Base-by-base conservation (phyloP, 2,797 vertebrate genomes). In the Parambassis ranga region DNA sequence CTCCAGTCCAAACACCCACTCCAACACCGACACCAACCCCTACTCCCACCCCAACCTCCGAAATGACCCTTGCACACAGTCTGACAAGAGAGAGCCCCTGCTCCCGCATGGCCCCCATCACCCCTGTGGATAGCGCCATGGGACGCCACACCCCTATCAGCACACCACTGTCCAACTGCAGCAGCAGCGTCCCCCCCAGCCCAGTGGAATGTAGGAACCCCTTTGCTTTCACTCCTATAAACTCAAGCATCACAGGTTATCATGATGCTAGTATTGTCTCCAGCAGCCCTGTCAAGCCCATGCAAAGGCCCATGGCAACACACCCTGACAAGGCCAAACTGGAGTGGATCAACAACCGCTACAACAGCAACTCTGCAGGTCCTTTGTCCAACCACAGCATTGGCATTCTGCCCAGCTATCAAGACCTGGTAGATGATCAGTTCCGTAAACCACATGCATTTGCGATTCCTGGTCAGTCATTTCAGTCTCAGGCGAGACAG, bases 361-460 rank as follows among this genome's bases (percentile, higher is more conserved):
- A 98, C 58, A 94, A 94, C 3, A 92, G 91, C 82, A 91, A 88
- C 2, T 87, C 92, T 2, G 91, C 93, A 6, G 90, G 92, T n/a
- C 94, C 86, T 33, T 91, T 96, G 0, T 90, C 95, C 20, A 95
- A 88, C 87, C 96, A 97, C 1, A 87, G 90, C 69, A 90, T 93
- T 6, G 93, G 94, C 58, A 94, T 99, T 72, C 91, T 99, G 30
- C 94, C 97, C 2, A 98, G 95, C 90, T 99, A 98, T 79, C 97
- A 98, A 85, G 96, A 98, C 78, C 89, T 98, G 52, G 94, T 98
- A 35, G 97, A 99, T 47, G 97, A 99, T 87, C 96, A 96, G 72
- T 99, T 99, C 84, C 93, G 96, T 72, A 99, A 99, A 71, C 97
- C 98, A 10, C 98, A 99, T 0, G 98, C 98, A 33, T 99, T 99